Base-by-base conservation (phyloP, 2,113 vertebrate genomes). In the Arenaria interpres region DNA sequence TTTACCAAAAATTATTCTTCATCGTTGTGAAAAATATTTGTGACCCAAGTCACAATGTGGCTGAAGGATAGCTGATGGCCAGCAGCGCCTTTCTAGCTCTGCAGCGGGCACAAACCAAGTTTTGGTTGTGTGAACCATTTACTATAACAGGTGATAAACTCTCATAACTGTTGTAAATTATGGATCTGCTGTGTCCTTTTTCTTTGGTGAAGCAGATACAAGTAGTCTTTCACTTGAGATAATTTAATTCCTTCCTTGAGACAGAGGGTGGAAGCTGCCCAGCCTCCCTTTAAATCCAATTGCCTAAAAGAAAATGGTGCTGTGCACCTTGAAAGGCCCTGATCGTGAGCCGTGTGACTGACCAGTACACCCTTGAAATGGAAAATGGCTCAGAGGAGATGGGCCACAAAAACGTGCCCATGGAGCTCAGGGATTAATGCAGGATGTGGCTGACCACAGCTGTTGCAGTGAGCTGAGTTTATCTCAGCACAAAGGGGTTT, bases 381-480 rank as follows among this genome's bases (percentile, higher is more conserved):
- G n/a, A 41, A 62, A 68, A 46, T 14, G 13, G 9, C 17, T 88
- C 56, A 45, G 72, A 63, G 57, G 41, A 81, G 59, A 25, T 8
- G 18, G 22, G 5, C 37, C 37, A 74, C n/a, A 17, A 4, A 0
- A 3, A 19, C 15, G 23, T 33, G 7, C 9, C 23, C 3, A 1
- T 22, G 59, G 51, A 28, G 10, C 19, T 78, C 5, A 3, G 67
- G 23, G 21, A 45, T 66, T 54, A 71, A 66, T 2, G 14, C 27
- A 83, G 37, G 43, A 11, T 39, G 21, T 24, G 14, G n/a, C 5
- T 64, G 67, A 87, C 13, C 11, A 33, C 54, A n/a, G 54, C 25
- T 68, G 30, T 33, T 82, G 30, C 43, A 46, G 30, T 13, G 14
- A 78, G 11, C 28, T 78, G 48, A 30, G 9, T 32, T 39, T 63